Evolutionary conservation across 2,113 vertebrate species (phyloP).

Genomic region (Arvicanthis niloticus): DNA sequence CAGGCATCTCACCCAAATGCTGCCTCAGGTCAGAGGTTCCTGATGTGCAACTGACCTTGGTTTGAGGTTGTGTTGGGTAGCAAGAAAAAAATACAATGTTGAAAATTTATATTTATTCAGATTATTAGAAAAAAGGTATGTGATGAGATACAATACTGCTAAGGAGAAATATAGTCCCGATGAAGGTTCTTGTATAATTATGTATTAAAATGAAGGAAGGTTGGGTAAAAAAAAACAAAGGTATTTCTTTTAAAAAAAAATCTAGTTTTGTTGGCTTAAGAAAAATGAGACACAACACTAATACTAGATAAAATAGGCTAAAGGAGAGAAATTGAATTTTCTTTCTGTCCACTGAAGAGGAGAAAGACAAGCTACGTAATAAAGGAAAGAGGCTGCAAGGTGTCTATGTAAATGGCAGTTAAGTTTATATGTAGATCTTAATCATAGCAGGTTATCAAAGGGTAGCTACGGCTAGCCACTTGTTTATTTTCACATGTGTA

Average conservation of each 20-base stretch:
- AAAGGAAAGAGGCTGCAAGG: background rate
- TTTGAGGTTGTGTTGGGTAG: background rate
- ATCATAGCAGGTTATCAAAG: background rate
- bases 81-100: background rate
- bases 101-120: background rate
- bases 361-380: background rate
- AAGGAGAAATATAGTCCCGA: background rate
- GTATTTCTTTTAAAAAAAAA: background rate
- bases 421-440: background rate
- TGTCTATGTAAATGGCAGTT: background rate
- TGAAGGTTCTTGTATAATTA: background rate
- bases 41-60: background rate
- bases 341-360: background rate
- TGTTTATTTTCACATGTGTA: background rate
- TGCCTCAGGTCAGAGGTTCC: background rate
- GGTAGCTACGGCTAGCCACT: background rate
- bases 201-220: background rate
- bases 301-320: background rate
- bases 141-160: background rate
- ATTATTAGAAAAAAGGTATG: background rate
- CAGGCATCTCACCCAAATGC: background rate
- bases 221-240: background rate
- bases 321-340: background rate
- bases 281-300: background rate
- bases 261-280: background rate